Conservation (phyloP, 1,140 invertebrate species). For the Microplitis demolitor region DNA sequence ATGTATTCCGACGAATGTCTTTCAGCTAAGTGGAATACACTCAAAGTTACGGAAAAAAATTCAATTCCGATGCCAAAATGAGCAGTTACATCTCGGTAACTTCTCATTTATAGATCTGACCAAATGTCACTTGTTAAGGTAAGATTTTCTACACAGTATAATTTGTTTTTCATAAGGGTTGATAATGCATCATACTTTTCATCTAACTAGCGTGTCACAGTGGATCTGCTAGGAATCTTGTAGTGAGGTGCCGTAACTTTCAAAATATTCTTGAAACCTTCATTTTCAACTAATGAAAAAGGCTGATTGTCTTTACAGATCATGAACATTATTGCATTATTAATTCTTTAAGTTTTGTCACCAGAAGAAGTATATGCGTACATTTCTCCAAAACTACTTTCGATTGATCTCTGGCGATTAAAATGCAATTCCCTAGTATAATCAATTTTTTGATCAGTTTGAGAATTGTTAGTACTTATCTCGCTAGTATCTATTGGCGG, state of each 20-base stretch:
- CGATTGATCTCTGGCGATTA: neutral
- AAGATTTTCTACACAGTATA: slow-evolving; percentile 12
- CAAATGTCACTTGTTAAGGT: slow-evolving; percentile 44
- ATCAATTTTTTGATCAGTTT: too few species aligned
- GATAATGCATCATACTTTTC: slow-evolving; percentile 41
- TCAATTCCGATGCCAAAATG: slow-evolving; percentile 36
- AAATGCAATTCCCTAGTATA: too few species aligned
- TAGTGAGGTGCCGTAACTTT: slow-evolving; percentile 47
- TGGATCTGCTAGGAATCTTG: slow-evolving; percentile 45
- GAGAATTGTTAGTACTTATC: too few species aligned
- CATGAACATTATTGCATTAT: slow-evolving; percentile 38
- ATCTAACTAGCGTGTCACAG: slow-evolving; percentile 35
- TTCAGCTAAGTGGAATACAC: slow-evolving; percentile 43
- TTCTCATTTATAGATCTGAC: slow-evolving; percentile 40
- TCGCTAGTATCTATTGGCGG: too few species aligned
- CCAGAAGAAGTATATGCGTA: neutral
- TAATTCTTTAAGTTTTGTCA: slow-evolving; percentile 21
- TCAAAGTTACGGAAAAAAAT: slow-evolving; percentile 36
- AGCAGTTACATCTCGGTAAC: slow-evolving; percentile 41
- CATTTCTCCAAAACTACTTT: neutral
- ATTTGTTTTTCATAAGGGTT: neutral
- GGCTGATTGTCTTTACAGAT: slow-evolving; percentile 48
- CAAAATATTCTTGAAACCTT: slow-evolving; percentile 49
- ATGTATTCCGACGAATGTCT: slow-evolving; percentile 46
- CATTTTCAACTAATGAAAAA: slow-evolving; percentile 50